phyloP scores from a whole-genome alignment of 2,888 invertebrate species.

The Camponotus fellah region DNA sequence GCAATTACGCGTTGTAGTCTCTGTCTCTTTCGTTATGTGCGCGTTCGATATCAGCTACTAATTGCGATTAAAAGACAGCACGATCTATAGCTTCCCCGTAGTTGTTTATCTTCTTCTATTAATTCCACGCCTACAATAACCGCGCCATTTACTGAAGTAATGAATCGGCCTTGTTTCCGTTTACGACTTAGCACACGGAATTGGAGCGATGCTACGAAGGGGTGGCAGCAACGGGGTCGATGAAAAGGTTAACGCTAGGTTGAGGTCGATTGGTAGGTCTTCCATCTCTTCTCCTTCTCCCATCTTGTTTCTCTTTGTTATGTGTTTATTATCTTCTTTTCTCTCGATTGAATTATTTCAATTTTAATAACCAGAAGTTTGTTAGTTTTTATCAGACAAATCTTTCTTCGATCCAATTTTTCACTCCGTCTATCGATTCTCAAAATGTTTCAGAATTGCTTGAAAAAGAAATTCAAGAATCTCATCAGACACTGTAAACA shows the following conservation, averaged over 20 bases:
- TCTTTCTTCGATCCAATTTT: background rate
- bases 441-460: background rate
- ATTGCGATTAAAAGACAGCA: background rate
- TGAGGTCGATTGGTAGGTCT: conserved; percentile 70
- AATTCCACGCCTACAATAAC: conserved; percentile 15
- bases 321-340: conserved; percentile 22
- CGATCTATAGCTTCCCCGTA: background rate
- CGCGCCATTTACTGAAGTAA: conserved; percentile 72
- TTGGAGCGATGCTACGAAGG: conserved; percentile 70
- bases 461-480: conserved; percentile 11
- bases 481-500: conserved; percentile 61
- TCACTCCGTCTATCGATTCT: background rate
- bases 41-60: background rate
- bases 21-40: background rate
- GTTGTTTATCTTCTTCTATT: conserved; percentile 27
- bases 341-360: background rate
- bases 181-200: conserved; percentile 70
- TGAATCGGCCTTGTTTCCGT: conserved; percentile 74
- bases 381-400: background rate
- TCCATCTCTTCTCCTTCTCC: conserved; percentile 8
- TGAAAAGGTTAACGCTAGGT: conserved; percentile 76
- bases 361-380: background rate
- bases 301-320: conserved; percentile 38
- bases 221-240: conserved; percentile 71
- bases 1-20: background rate